Conservation (phyloP, 2,888 invertebrate species). For the Xanthorhoe designata region DNA sequence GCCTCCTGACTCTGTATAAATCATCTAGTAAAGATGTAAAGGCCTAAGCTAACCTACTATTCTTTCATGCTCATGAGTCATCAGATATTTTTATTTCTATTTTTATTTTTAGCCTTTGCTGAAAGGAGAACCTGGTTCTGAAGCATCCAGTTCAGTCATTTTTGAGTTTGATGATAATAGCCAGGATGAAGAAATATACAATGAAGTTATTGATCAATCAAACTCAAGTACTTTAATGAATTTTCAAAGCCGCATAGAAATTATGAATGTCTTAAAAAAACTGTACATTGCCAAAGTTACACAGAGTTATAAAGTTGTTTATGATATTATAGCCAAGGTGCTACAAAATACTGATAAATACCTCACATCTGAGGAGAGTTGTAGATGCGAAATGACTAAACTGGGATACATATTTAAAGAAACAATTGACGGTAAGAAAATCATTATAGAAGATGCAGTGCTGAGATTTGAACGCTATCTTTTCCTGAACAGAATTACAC, state of each 20-base stretch:
- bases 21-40: too few species aligned
- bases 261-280: conserved; percentile 37
- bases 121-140: not conserved
- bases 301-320: conserved; percentile 19
- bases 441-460: conserved; percentile 62
- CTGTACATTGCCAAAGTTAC: conserved; percentile 13
- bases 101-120: conserved; percentile 2
- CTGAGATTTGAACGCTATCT: conserved; percentile 57
- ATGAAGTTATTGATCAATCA: not conserved
- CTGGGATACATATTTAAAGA: conserved; percentile 53
- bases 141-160: not conserved
- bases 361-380: conserved; percentile 19
- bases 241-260: conserved; percentile 19
- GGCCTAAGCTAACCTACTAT: too few species aligned
- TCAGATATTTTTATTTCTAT: too few species aligned
- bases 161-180: not conserved
- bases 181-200: not conserved
- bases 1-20: too few species aligned
- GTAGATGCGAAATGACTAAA: conserved; percentile 41
- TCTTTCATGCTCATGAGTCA: too few species aligned
- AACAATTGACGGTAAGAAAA: conserved; percentile 38
- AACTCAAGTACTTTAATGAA: not conserved
- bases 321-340: conserved; percentile 19
- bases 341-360: conserved; percentile 33
- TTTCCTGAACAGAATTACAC: conserved; percentile 56